Evolutionary conservation across 2,113 vertebrate genomes (phyloP).

Genomic region (Lucifuga dentata): DNA sequence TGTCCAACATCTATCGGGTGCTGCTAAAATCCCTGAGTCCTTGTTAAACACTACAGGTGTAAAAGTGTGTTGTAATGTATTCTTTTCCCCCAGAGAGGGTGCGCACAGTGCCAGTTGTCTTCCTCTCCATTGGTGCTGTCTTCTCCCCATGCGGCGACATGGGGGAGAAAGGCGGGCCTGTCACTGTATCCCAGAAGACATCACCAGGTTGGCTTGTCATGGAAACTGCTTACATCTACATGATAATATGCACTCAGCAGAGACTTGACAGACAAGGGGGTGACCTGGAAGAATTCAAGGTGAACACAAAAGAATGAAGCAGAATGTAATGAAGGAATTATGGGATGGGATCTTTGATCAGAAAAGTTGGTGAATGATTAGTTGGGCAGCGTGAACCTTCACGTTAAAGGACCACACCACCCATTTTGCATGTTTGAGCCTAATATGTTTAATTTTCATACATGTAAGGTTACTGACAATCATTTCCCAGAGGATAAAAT

Average conservation of each 20-base stretch:
- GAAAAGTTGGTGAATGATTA: slow-evolving; percentile 1
- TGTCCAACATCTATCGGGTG: too few relatives aligned
- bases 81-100: slow-evolving; percentile 23
- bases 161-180: slow-evolving; percentile 21
- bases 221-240: slow-evolving; percentile 45
- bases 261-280: slow-evolving; percentile 33
- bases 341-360: not conserved
- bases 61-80: slow-evolving; percentile 11
- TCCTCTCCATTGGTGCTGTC: slow-evolving; percentile 16
- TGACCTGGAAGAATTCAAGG: slow-evolving; percentile 8
- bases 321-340: too few relatives aligned
- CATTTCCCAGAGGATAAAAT: too few relatives aligned
- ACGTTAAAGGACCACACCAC: too few relatives aligned
- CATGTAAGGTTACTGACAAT: too few relatives aligned
- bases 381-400: slow-evolving; percentile 1
- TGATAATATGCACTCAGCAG: slow-evolving; percentile 43
- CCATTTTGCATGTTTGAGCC: too few relatives aligned
- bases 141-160: slow-evolving; percentile 6
- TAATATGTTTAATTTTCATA: too few relatives aligned
- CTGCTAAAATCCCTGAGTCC: too few relatives aligned
- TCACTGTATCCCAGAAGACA: slow-evolving; percentile 48
- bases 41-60: not conserved
- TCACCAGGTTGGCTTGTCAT: slow-evolving; percentile 40
- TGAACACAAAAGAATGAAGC: not conserved
- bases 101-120: slow-evolving; percentile 24